Evolutionary conservation across 2,113 vertebrate species (phyloP).

Genomic region (Bettongia penicillata): DNA sequence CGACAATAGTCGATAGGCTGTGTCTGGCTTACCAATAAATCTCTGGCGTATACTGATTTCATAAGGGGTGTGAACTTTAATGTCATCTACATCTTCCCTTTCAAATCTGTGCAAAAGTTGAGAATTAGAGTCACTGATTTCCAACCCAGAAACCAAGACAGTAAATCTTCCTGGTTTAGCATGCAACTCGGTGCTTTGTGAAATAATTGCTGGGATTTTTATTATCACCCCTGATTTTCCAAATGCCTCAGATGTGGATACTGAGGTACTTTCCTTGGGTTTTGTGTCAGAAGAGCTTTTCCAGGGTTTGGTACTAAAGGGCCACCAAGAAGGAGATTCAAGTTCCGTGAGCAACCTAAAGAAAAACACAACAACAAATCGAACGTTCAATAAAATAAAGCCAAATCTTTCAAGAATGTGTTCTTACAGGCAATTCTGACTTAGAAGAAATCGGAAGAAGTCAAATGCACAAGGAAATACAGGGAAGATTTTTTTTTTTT

Average conservation of each 20-base stretch:
- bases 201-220: constrained; percentile 90
- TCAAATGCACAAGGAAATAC: background rate
- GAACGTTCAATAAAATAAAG: background rate
- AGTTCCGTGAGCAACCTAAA: constrained; percentile 91
- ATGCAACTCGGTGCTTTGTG: constrained; percentile 82
- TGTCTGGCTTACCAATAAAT: constrained; percentile 93
- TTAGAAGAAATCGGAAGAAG: background rate
- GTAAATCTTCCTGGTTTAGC: constrained; percentile 88
- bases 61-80: constrained; percentile 90
- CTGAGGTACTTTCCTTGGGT: constrained; percentile 54
- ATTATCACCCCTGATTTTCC: constrained; percentile 84
- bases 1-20: constrained; percentile 88
- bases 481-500: background rate
- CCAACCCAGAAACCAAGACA: constrained; percentile 88
- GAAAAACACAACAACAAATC: constrained; percentile 2
- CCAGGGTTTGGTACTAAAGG: constrained; percentile 91
- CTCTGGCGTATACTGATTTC: constrained; percentile 92
- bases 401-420: background rate
- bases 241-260: constrained; percentile 50
- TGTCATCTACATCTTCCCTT: constrained; percentile 90
- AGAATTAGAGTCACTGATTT: constrained; percentile 86
- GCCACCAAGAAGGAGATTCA: constrained; percentile 97
- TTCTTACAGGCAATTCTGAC: background rate
- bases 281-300: constrained; percentile 83
- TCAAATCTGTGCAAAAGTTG: constrained; percentile 89